phyloP scores from a whole-genome alignment of 2,797 vertebrate species.

The Falco cherrug region DNA sequence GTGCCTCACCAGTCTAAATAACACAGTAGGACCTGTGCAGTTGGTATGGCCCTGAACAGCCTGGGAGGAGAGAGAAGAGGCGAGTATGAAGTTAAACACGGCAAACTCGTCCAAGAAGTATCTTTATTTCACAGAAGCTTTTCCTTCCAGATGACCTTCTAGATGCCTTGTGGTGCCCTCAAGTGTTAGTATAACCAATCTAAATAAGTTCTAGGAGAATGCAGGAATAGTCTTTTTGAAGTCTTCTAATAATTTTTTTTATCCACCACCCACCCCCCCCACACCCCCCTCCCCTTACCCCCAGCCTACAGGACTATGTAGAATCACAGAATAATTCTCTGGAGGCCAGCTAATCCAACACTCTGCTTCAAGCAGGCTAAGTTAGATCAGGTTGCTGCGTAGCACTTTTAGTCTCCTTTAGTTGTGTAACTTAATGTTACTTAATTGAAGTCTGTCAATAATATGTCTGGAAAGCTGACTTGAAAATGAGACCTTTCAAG shows the following conservation, averaged over 20 bases:
- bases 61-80: neutral
- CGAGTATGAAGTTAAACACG: neutral
- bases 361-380: neutral
- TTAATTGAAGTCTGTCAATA: neutral
- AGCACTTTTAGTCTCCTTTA: neutral
- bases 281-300: too few relatives aligned
- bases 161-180: neutral
- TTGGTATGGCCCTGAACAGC: neutral
- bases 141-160: neutral
- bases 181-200: neutral
- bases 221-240: neutral
- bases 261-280: too few relatives aligned
- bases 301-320: neutral
- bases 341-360: neutral
- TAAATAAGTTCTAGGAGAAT: neutral
- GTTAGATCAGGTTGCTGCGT: neutral
- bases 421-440: neutral
- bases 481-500: neutral
- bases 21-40: neutral
- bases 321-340: neutral
- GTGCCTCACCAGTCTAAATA: neutral
- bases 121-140: neutral
- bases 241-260: neutral
- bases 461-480: neutral
- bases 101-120: neutral